Conservation (phyloP, 2,113 vertebrate species). For the Glaucidium brasilianum region DNA sequence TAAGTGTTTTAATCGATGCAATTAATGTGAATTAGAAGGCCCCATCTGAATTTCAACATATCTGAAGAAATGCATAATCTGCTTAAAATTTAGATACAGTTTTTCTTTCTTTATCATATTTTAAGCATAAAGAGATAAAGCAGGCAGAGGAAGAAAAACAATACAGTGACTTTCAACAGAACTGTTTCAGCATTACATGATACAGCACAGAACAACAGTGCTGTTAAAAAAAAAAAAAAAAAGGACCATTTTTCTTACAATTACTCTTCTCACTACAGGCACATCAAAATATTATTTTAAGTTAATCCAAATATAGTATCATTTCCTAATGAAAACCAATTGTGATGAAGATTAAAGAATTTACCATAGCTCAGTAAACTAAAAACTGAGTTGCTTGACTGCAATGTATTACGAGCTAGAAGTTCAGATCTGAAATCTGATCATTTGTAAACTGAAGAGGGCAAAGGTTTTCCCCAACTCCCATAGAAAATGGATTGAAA, state of each 20-base stretch:
- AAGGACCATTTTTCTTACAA: neutral
- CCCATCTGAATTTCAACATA: conserved; percentile 10
- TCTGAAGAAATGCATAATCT: conserved; percentile 25
- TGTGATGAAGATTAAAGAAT: neutral
- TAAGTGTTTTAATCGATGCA: conserved; percentile 50
- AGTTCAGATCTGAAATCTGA: neutral
- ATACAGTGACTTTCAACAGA: neutral
- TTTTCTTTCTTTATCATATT: neutral
- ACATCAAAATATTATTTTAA: neutral
- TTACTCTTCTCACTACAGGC: neutral
- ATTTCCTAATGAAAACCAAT: neutral
- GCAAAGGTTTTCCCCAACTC: neutral
- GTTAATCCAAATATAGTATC: neutral
- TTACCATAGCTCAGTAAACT: neutral
- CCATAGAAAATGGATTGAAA: neutral
- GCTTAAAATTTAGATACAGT: neutral
- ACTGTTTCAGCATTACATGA: neutral
- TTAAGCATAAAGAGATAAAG: neutral
- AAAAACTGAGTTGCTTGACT: neutral
- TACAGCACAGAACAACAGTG: neutral
- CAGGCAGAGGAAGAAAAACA: neutral
- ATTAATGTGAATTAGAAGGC: conserved; percentile 43
- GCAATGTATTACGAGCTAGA: neutral
- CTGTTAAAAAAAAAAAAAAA: neutral
- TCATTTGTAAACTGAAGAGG: neutral